These are phyloP conservation scores for Drosophila trapezifrons DNA, from an alignment of 1,140 invertebrate species.

Conservation along the genomic window DNA sequence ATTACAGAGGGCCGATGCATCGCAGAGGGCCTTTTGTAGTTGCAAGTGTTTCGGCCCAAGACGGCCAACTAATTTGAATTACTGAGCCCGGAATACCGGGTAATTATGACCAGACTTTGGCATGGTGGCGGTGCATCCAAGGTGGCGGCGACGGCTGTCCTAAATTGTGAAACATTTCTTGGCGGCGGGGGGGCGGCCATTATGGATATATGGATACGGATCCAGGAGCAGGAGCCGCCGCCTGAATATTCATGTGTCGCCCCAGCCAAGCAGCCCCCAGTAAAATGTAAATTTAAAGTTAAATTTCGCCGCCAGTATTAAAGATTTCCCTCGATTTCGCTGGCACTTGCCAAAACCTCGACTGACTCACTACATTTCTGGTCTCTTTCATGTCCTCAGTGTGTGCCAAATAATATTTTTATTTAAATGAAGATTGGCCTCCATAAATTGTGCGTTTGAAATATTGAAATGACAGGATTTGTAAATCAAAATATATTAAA, in stretches of 20 bases:
- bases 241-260: constrained; percentile 68
- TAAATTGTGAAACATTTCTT: constrained; percentile 80
- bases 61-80: constrained; percentile 75
- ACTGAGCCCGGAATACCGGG: constrained; percentile 54
- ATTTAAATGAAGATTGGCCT: constrained; percentile 3
- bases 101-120: constrained; percentile 66
- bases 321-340: constrained; percentile 38
- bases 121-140: constrained; percentile 16
- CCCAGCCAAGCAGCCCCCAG: not conserved
- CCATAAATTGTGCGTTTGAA: constrained; percentile 23
- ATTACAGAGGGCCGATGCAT: constrained; percentile 20
- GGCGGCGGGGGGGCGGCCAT: constrained; percentile 42
- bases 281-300: constrained; percentile 72
- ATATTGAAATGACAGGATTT: constrained; percentile 20
- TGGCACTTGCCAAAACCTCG: constrained; percentile 25
- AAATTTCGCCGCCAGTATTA: constrained; percentile 45
- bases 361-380: constrained; percentile 28
- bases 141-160: constrained; percentile 56
- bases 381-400: not conserved
- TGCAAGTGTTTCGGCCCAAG: constrained; percentile 14
- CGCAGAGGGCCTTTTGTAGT: constrained; percentile 11
- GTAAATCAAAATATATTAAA: constrained; percentile 33
- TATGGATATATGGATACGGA: constrained; percentile 26
- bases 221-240: constrained; percentile 40
- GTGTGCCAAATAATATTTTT: constrained; percentile 38